phyloP scores from a whole-genome alignment of 2,113 vertebrate species.

The Mobula birostris region DNA sequence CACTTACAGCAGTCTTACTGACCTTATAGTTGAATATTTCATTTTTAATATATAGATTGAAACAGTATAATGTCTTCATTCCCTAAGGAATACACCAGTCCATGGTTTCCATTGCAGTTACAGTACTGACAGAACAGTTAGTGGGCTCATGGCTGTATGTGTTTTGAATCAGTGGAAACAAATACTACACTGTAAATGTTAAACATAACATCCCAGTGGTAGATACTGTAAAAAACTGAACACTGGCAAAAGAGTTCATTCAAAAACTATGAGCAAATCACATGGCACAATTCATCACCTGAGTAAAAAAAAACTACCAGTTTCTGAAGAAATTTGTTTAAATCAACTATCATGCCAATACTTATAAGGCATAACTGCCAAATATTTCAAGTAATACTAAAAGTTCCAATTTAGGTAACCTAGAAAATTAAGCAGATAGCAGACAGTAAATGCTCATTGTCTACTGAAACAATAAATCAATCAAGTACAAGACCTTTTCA shows the following conservation, averaged over 20 bases:
- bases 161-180: not conserved
- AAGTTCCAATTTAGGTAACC: not conserved
- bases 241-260: not conserved
- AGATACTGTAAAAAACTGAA: not conserved
- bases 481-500: not conserved
- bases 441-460: not conserved
- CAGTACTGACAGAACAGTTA: not conserved
- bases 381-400: not conserved
- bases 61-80: not conserved
- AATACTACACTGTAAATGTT: not conserved
- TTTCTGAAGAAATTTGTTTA: not conserved
- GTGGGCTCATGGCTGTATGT: not conserved
- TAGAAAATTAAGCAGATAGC: not conserved
- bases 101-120: not conserved
- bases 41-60: conserved; percentile 11
- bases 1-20: not conserved
- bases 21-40: not conserved
- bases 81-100: not conserved
- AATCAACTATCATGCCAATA: not conserved
- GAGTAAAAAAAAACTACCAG: not conserved
- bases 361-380: not conserved
- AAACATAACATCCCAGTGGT: not conserved
- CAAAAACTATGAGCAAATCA: not conserved
- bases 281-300: not conserved
- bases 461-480: not conserved